Base-by-base conservation (phyloP, 2,888 invertebrate species). In the Nipponacmea schrenckii region DNA sequence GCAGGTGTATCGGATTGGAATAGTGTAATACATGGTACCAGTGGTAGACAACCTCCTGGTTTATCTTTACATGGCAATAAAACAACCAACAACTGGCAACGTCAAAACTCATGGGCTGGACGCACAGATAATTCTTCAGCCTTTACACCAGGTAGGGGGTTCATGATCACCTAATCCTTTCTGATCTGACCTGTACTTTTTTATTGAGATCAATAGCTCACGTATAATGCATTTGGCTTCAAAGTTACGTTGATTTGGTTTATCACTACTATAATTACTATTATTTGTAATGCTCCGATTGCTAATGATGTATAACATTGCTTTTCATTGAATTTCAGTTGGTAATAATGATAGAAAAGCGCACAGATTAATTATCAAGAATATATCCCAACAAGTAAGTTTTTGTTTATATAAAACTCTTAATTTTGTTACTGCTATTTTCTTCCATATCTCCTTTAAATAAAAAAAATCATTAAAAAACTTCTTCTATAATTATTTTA, bases 371-470 rank as follows among this genome's bases (percentile, higher is more conserved):
- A 91, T 97, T 80, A 91, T 97, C 74, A 94, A 94, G 90, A 97
- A 97, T 91, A 92, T 97, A 84, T 96, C 96, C 77, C 95, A 96
- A 82, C 96, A 95, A 93, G 95, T 95, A 89, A 65, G 70, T 73
- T 46, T 45, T 27, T 10, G 56, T 2, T 46, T 50, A 64, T 8
- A 7, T 39, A 50, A n/a, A n/a, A n/a, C n/a, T 66, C 44, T 10
- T 12, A 24, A 7, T 64, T n/a, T n/a, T 64, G 10, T 20, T n/a
- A 26, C 31, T 64, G 24, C 8, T 64, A 64, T 27, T 64, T 24
- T 4, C n/a, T 31, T 7, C 7, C 4, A 0, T 39, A 39, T 39
- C 7, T 39, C 7, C 10, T 10, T 39, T 0, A 31, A 31, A 31
- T 31, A 3, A 5, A 5, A 31, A 31, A 31, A 2, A 31, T 31